phyloP scores from a whole-genome alignment of 2,888 invertebrate genomes.

The Sesia bembeciformis region DNA sequence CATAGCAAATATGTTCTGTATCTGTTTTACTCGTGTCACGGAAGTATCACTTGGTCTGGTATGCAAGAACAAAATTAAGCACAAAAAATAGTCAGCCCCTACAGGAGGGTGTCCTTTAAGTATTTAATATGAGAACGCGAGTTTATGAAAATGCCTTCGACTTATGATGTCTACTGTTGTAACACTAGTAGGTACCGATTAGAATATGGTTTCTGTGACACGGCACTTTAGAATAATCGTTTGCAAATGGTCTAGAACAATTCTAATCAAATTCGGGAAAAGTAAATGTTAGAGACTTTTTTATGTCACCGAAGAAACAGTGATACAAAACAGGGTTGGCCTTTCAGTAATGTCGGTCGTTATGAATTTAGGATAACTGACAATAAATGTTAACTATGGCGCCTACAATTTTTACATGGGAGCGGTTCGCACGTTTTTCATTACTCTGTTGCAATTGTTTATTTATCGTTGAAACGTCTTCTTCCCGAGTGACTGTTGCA shows the following conservation, averaged over 20 bases:
- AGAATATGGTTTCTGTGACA: conserved; percentile 3
- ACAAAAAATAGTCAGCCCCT: conserved; percentile 28
- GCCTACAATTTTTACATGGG: conserved; percentile 22
- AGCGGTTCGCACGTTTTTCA: conserved; percentile 7
- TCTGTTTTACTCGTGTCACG: neutral
- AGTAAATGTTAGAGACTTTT: neutral
- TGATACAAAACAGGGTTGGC: conserved; percentile 56
- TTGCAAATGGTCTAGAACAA: conserved; percentile 15
- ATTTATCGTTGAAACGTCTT: neutral
- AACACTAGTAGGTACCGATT: conserved; percentile 18
- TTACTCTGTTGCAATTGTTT: neutral
- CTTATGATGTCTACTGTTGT: conserved; percentile 19
- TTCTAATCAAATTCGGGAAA: conserved; percentile 15
- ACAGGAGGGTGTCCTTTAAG: conserved; percentile 5
- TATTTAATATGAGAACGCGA: conserved; percentile 10
- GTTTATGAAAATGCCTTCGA: conserved; percentile 26
- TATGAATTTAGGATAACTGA: conserved; percentile 64
- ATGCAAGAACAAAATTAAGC: conserved; percentile 34
- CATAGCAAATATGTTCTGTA: neutral
- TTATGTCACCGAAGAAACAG: conserved; percentile 23
- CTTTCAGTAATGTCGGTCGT: conserved; percentile 38
- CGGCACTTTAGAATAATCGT: conserved; percentile 7
- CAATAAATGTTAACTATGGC: conserved; percentile 59
- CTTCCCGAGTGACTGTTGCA: neutral
- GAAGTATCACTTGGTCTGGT: neutral